Conservation (phyloP, 2,888 invertebrate species). For the Ornithoptera alexandrae region DNA sequence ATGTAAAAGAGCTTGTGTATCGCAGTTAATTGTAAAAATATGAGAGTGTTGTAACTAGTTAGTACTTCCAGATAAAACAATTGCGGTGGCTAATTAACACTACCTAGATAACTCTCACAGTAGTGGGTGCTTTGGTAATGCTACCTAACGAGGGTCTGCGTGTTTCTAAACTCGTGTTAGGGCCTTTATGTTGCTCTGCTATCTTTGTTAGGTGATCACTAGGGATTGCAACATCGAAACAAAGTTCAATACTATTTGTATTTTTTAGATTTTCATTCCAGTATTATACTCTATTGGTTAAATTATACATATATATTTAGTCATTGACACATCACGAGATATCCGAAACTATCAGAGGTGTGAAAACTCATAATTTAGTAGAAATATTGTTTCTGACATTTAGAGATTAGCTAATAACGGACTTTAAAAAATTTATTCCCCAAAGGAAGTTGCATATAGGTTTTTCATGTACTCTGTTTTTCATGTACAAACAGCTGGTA, state of each 20-base stretch:
- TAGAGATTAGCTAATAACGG: too few relatives aligned
- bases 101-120: constrained; percentile 2
- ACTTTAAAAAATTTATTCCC: too few relatives aligned
- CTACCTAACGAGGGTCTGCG: constrained; percentile 18
- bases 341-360: too few relatives aligned
- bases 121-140: constrained; percentile 6
- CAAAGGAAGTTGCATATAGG: too few relatives aligned
- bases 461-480: too few relatives aligned
- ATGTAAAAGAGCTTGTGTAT: neutral
- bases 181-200: constrained; percentile 7
- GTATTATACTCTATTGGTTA: too few relatives aligned
- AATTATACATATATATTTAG: too few relatives aligned
- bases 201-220: constrained; percentile 4
- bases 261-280: neutral
- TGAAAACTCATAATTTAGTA: too few relatives aligned
- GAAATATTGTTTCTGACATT: too few relatives aligned
- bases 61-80: constrained; percentile 11
- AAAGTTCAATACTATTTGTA: neutral
- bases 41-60: neutral
- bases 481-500: too few relatives aligned
- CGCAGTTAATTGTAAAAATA: neutral
- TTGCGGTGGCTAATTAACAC: constrained; percentile 23
- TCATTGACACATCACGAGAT: too few relatives aligned
- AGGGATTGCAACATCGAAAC: neutral
- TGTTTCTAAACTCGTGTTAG: constrained; percentile 8